Conservation (phyloP, 2,113 vertebrate genomes). For the Mirza zaza region DNA sequence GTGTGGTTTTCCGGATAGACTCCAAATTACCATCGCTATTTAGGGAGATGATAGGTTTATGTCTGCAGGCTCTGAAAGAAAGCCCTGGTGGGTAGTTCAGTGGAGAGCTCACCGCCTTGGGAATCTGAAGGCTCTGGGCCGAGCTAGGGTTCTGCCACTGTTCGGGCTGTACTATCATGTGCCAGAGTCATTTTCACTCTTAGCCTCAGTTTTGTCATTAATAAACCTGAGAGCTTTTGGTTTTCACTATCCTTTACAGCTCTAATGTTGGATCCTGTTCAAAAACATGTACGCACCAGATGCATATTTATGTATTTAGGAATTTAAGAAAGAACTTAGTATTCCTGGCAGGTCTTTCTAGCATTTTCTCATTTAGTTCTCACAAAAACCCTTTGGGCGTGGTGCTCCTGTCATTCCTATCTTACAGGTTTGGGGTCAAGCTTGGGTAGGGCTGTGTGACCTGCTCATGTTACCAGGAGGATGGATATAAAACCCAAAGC, state of each 20-base stretch:
- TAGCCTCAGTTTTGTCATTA: neutral
- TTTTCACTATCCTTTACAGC: neutral
- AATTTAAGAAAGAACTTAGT: neutral
- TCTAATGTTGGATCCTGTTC: neutral
- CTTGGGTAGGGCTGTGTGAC: neutral
- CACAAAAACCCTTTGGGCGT: neutral
- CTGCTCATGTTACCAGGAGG: neutral
- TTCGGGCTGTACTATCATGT: neutral
- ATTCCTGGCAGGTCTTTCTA: neutral
- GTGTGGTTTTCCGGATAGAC: neutral
- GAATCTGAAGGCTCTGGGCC: neutral
- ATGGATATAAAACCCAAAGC: neutral
- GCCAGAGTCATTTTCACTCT: neutral
- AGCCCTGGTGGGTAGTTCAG: neutral
- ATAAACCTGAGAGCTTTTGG: neutral
- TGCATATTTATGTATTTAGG: neutral
- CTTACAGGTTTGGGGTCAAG: neutral
- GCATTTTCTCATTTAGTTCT: neutral
- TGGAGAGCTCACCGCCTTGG: no score
- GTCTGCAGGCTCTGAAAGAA: neutral
- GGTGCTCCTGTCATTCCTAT: neutral
- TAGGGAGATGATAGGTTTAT: neutral
- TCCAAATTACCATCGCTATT: rapidly evolving
- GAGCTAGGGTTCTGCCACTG: neutral
- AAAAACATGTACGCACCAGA: neutral